Evolutionary conservation across 1,140 invertebrate species (phyloP).

Genomic region (Tetramorium simillimum): DNA sequence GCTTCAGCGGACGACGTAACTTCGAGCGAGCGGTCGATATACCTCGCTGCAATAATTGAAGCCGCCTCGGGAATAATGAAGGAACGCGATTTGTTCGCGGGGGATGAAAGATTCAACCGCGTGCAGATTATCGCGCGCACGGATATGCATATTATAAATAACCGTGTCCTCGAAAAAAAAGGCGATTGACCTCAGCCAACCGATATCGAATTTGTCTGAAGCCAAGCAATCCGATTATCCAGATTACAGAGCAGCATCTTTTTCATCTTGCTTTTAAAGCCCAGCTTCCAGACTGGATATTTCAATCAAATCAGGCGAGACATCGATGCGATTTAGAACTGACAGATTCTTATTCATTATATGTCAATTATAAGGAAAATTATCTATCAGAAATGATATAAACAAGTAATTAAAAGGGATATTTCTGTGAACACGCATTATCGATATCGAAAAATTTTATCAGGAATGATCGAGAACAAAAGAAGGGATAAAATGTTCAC

Average conservation of each 20-base stretch:
- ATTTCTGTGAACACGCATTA: neutral
- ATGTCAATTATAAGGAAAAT: neutral
- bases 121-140: neutral
- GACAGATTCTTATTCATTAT: neutral
- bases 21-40: neutral
- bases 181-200: conserved; percentile 24
- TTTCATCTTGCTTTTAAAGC: neutral
- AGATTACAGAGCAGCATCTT: conserved; percentile 5
- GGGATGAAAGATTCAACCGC: neutral
- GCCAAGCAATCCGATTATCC: conserved; percentile 4
- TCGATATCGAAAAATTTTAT: neutral
- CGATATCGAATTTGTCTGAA: conserved; percentile 40
- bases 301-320: too few relatives aligned
- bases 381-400: neutral
- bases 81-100: neutral
- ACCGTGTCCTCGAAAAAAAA: neutral
- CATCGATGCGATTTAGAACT: neutral
- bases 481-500: neutral
- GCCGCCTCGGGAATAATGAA: conserved; percentile 9
- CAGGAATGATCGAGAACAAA: neutral
- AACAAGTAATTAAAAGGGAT: neutral
- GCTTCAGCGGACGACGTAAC: neutral
- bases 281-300: neutral
- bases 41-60: conserved; percentile 10
- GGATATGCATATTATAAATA: conserved; percentile 35